A percentile compares a stretch with the other conserved stretches of the same genome.
These are phyloP conservation scores for Prorops nasuta DNA, from an alignment of 1,140 invertebrate genomes.

Conservation along the genomic window DNA sequence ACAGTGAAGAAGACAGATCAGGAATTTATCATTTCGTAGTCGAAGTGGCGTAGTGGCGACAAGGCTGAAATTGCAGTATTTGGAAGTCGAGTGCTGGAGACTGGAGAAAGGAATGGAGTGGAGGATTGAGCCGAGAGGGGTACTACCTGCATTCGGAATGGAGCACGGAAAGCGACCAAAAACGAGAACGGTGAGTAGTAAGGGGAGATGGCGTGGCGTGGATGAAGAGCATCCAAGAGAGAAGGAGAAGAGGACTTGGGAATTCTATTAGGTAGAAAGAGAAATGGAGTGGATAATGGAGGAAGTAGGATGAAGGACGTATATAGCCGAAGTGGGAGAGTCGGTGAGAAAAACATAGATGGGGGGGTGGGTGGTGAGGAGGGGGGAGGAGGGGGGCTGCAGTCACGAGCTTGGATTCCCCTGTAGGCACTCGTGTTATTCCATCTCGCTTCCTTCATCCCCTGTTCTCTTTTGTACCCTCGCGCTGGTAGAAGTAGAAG, in stretches of 20 bases:
- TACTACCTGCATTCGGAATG: conserved; percentile 8
- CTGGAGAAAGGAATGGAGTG: conserved; percentile 1
- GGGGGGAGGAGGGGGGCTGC: too few relatives aligned
- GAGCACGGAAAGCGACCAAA: conserved; percentile 2
- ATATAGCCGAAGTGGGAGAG: conserved; percentile 23
- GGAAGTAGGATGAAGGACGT: conserved; percentile 5
- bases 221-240: not conserved
- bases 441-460: not conserved
- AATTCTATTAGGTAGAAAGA: conserved; percentile 4
- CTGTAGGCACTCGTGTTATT: conserved; percentile 20
- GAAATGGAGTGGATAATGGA: not conserved
- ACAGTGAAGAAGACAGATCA: conserved; percentile 13
- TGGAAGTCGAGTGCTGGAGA: conserved; percentile 31
- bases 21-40: conserved; percentile 44
- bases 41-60: conserved; percentile 37
- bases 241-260: not conserved
- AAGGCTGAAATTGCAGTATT: conserved; percentile 46
- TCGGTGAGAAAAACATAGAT: conserved; percentile 9
- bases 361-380: too few relatives aligned
- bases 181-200: conserved; percentile 14
- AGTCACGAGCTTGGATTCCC: too few relatives aligned
- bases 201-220: conserved; percentile 5
- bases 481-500: too few relatives aligned
- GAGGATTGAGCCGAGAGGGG: not conserved
- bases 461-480: not conserved